Evolutionary conservation across 2,113 vertebrate genomes (phyloP).

Genomic region (Callipepla californica): DNA sequence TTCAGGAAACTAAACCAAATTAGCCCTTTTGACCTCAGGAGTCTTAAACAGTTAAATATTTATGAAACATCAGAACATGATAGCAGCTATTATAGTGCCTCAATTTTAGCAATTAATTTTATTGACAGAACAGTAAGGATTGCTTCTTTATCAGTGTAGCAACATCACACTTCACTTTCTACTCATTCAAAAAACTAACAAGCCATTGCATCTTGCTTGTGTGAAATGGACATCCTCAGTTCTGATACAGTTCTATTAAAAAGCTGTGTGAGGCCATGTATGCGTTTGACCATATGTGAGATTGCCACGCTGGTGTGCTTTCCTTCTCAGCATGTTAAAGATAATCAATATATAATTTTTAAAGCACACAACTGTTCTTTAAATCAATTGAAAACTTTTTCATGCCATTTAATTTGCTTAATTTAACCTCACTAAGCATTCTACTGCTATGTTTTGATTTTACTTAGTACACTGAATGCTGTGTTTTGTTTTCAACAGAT

Average conservation of each 20-base stretch:
- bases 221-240: not conserved
- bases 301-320: not conserved
- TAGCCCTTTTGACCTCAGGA: slow-evolving; percentile 60
- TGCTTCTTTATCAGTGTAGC: slow-evolving; percentile 17
- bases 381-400: slow-evolving; percentile 84
- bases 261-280: not conserved
- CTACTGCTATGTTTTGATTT: slow-evolving; percentile 78
- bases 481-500: slow-evolving; percentile 87
- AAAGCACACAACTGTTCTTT: slow-evolving; percentile 66
- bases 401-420: slow-evolving; percentile 87
- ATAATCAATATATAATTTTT: slow-evolving; percentile 85
- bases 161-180: slow-evolving; percentile 13
- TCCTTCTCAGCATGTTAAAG: slow-evolving; percentile 55
- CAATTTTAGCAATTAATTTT: slow-evolving; percentile 75
- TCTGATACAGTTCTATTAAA: not conserved
- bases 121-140: slow-evolving; percentile 67
- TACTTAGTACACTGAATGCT: slow-evolving; percentile 74
- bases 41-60: slow-evolving; percentile 69
- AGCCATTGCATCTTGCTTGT: not conserved
- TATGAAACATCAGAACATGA: slow-evolving; percentile 64
- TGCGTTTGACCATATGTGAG: not conserved
- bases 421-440: slow-evolving; percentile 74
- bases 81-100: slow-evolving; percentile 51
- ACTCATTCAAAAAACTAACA: not conserved
- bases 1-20: slow-evolving; percentile 42